Percentiles rank a stretch among this genome's conserved stretches.
Evolutionary conservation across 1,140 invertebrate species (phyloP).

Genomic region (Drosophila oshimai): DNA sequence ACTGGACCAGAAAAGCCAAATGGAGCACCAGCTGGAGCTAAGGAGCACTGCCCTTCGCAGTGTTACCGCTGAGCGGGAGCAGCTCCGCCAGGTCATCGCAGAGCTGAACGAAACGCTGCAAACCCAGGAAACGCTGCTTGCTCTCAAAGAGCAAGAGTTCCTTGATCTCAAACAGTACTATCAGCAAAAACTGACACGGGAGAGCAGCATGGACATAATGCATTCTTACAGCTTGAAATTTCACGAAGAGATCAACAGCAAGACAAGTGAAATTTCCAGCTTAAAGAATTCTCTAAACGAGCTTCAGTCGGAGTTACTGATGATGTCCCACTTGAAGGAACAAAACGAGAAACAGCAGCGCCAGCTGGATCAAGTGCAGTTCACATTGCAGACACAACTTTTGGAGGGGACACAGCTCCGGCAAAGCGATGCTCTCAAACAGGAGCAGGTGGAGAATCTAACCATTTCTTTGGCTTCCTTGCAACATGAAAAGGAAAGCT

Average conservation of each 20-base stretch:
- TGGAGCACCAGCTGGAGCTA: constrained; percentile 54
- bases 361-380: constrained; percentile 64
- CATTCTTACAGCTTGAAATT: constrained; percentile 65
- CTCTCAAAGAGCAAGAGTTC: constrained; percentile 66
- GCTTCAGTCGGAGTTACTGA: constrained; percentile 49
- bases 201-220: constrained; percentile 58
- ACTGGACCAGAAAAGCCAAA: constrained; percentile 44
- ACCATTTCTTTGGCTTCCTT: constrained; percentile 15
- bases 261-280: constrained; percentile 62
- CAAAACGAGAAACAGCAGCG: constrained; percentile 65
- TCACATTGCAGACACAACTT: constrained; percentile 48
- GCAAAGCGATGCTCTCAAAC: constrained; percentile 39
- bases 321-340: constrained; percentile 57
- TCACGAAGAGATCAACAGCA: constrained; percentile 65
- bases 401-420: constrained; percentile 46
- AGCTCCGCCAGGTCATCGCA: constrained; percentile 54
- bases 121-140: constrained; percentile 51
- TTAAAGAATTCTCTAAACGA: constrained; percentile 55
- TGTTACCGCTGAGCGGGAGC: constrained; percentile 51
- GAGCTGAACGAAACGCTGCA: constrained; percentile 61
- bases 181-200: constrained; percentile 53
- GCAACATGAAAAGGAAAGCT: constrained; percentile 32
- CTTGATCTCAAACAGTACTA: constrained; percentile 63
- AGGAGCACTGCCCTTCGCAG: constrained; percentile 28
- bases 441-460: constrained; percentile 48